Percentiles rank a stretch among this genome's conserved stretches.
Evolutionary conservation across 2,797 vertebrate species (phyloP).

Genomic region (Chanos chanos): DNA sequence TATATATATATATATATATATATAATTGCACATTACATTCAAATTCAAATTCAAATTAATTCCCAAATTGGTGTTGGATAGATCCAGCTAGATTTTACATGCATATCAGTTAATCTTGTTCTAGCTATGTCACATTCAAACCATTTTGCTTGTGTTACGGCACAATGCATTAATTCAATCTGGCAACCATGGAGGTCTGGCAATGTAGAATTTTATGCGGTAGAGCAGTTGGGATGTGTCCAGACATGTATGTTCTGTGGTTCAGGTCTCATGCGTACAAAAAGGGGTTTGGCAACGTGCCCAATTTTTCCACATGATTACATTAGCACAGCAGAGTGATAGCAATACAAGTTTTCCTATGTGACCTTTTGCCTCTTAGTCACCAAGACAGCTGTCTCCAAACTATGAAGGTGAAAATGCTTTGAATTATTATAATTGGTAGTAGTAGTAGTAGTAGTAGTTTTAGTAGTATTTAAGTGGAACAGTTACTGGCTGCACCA

Average conservation of each 20-base stretch:
- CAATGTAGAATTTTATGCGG: background rate
- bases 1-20: too few relatives aligned
- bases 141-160: background rate
- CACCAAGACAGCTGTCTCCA: too few relatives aligned
- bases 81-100: constrained; percentile 21
- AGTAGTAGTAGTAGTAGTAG: too few relatives aligned
- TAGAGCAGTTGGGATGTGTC: constrained; percentile 11
- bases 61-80: constrained; percentile 25
- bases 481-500: too few relatives aligned
- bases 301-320: constrained; percentile 11
- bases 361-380: too few relatives aligned
- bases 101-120: constrained; percentile 10
- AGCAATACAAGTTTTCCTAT: too few relatives aligned
- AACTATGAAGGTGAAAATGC: too few relatives aligned
- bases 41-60: background rate
- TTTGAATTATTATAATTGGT: too few relatives aligned
- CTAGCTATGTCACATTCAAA: background rate
- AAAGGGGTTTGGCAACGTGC: constrained; percentile 2
- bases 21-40: too few relatives aligned
- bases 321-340: too few relatives aligned
- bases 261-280: constrained; percentile 3
- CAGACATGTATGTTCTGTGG: constrained; percentile 14
- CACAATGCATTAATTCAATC: background rate
- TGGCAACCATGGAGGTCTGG: constrained; percentile 22
- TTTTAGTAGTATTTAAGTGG: too few relatives aligned